Evolutionary conservation across 2,888 invertebrate genomes (phyloP), one percentile per base, ranked within the genome.

Genomic region (Drosophila cognata): DNA sequence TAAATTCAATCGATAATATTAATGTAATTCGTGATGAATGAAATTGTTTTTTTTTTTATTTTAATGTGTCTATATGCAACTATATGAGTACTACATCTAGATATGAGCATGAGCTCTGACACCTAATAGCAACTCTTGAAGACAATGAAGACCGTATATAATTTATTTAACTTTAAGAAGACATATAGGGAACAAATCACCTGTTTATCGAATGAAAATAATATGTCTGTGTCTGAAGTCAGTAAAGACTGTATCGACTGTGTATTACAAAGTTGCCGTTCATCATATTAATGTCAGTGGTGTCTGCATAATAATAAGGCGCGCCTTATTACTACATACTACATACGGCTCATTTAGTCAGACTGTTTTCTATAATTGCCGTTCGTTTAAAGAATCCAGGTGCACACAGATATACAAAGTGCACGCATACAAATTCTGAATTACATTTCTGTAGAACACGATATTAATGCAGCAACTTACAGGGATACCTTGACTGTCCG

Each of bases 331-430:
- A 46, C 33, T 33, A 33, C 33, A 33, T 33, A 46, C 21, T n/a
- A 16, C 41, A 50, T 11, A 31, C 35, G 31, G 52, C 56, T 53
- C 62, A 69, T 62, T 79, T 62, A 65, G 74, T 65, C 58, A 62
- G 51, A 35, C 53, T 57, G 64, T 48, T 46, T 25, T 56, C 53
- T 62, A 53, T 65, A 78, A 78, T 71, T 79, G 80, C 53, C 16
- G 1, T 29, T 16, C 28, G 33, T 21, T 36, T 29, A 59, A 29
- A 57, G 28, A 56, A 8, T 18, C 4, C 8, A 29, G 5, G 4
- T 36, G 35, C 53, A 36, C 21, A 57, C 18, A 61, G 48, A 56
- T 48, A 52, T 21, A 57, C 13, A 48, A 31, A 55, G 35, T 13
- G 52, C 58, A 62, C 52, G 29, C 46, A 38, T 35, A 25, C 16